phyloP scores from a whole-genome alignment of 2,888 invertebrate species.

The Spatulosminthurus flaviceps region DNA sequence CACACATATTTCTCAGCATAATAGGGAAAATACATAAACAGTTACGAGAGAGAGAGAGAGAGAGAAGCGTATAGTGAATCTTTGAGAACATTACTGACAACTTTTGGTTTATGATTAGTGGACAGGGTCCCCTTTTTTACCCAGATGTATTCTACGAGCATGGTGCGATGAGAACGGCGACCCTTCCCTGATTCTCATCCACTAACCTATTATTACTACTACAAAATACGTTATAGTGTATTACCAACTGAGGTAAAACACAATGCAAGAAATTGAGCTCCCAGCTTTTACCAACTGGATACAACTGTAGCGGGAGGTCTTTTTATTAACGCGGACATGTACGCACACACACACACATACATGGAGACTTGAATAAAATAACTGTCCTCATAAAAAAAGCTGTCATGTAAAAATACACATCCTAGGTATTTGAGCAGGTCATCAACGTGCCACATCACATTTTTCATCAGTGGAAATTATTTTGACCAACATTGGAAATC shows the following conservation, averaged over 20 bases:
- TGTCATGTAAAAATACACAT: no score
- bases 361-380: no score
- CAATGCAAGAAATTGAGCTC: conserved; percentile 4
- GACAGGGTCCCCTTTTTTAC: conserved; percentile 31
- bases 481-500: no score
- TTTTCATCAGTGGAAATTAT: no score
- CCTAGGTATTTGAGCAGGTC: no score
- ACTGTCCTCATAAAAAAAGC: no score
- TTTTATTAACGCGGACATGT: neutral
- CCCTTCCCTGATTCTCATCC: conserved; percentile 24
- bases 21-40: neutral
- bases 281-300: conserved; percentile 6
- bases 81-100: conserved; percentile 28
- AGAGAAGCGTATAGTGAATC: no score
- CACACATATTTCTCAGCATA: no score
- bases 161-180: conserved; percentile 20
- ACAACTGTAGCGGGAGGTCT: conserved; percentile 18
- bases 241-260: conserved; percentile 26
- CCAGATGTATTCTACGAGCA: conserved; percentile 28
- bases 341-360: neutral
- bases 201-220: conserved; percentile 3
- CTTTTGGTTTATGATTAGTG: conserved; percentile 24
- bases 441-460: no score
- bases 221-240: neutral
- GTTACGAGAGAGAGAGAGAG: no score